phyloP scores from a whole-genome alignment of 30 jellyfish, hydroid and myxozoan species.

The Cassiopea xamachana region DNA sequence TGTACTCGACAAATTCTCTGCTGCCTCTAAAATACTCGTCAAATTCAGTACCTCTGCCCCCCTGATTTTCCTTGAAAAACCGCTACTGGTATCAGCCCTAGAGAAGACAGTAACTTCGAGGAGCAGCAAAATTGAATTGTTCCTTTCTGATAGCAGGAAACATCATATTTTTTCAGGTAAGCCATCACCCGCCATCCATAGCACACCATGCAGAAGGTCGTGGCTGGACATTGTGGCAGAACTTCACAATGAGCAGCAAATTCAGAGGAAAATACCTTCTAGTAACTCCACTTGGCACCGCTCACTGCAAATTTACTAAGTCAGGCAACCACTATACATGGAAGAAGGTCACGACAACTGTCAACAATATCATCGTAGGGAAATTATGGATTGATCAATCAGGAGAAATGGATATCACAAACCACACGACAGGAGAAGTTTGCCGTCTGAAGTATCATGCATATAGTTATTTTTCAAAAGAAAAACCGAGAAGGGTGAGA shows the following conservation, averaged over 20 bases:
- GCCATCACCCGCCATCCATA: slow-evolving; percentile 99
- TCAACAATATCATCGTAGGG: slow-evolving; percentile 96
- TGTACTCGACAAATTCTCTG: too few relatives aligned
- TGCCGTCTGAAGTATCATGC: slow-evolving; percentile 97
- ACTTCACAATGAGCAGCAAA: slow-evolving; percentile 97
- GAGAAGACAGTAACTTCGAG: neutral
- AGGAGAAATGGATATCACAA: slow-evolving; percentile 98
- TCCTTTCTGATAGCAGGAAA: neutral
- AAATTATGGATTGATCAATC: slow-evolving; percentile 99
- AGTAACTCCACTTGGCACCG: slow-evolving; percentile 97
- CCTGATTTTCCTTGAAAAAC: too few relatives aligned
- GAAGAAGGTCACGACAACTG: slow-evolving; percentile 98
- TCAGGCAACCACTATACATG: slow-evolving; percentile 98
- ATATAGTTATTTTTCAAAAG: slow-evolving; percentile 96
- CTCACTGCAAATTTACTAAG: slow-evolving; percentile 95
- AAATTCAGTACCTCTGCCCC: too few relatives aligned
- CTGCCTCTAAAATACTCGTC: too few relatives aligned
- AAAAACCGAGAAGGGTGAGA: slow-evolving; percentile 91
- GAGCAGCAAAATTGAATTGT: neutral
- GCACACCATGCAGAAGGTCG: slow-evolving; percentile 99
- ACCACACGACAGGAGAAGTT: slow-evolving; percentile 98
- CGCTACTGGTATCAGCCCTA: too few relatives aligned
- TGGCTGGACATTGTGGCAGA: slow-evolving; percentile 99
- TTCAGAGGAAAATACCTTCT: slow-evolving; percentile 97
- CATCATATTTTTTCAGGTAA: slow-evolving; percentile 66